phyloP scores from a whole-genome alignment of 2,113 vertebrate species.

The Grallaria varia region DNA sequence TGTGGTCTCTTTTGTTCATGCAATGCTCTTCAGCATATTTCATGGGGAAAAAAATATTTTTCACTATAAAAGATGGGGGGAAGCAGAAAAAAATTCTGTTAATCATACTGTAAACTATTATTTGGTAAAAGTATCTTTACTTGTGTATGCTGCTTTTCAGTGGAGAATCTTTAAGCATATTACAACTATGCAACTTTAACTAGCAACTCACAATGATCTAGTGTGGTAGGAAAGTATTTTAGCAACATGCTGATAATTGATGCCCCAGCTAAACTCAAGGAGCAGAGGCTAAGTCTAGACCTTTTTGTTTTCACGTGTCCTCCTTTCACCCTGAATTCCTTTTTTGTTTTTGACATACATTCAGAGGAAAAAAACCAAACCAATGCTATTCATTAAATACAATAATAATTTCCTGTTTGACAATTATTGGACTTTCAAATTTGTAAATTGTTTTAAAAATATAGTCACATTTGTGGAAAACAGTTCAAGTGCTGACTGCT shows the following conservation, averaged over 20 bases:
- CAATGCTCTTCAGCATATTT: not conserved
- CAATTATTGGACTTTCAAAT: not conserved
- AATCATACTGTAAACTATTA: not conserved
- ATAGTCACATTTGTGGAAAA: not conserved
- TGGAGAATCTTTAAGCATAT: not conserved
- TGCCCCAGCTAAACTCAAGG: not conserved
- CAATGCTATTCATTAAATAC: not conserved
- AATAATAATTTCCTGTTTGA: not conserved
- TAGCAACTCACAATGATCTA: not conserved
- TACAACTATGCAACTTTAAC: not conserved
- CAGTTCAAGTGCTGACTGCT: not conserved
- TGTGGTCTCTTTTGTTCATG: not conserved
- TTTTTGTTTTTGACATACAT: not conserved
- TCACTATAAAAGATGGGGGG: accelerated
- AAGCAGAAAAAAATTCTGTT: not conserved
- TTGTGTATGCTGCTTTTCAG: not conserved
- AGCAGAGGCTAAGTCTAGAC: not conserved
- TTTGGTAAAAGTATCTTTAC: not conserved
- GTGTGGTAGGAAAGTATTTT: not conserved
- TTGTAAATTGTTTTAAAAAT: not conserved
- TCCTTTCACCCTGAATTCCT: not conserved
- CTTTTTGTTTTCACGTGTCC: not conserved
- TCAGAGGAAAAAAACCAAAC: not conserved
- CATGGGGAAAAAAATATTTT: not conserved
- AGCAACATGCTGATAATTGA: not conserved